Evolutionary conservation across 2,797 vertebrate genomes (phyloP).

Genomic region (Bradypodion pumilum): DNA sequence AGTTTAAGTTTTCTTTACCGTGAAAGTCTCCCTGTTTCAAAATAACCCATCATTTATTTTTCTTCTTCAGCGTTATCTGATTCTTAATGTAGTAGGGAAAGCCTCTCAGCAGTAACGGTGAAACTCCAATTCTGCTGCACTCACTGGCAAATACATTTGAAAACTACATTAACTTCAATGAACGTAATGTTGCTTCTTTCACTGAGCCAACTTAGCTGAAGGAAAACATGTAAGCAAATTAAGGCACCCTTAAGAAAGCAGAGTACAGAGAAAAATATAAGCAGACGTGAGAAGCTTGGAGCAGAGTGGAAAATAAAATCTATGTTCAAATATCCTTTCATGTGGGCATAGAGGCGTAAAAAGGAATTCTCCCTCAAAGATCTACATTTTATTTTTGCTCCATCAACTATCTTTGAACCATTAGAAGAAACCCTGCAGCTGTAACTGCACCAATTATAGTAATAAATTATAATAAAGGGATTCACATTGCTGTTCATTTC

Average conservation of each 20-base stretch:
- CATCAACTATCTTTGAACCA: constrained; percentile 50
- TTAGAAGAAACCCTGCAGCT: constrained; percentile 39
- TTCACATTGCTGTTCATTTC: constrained; percentile 48
- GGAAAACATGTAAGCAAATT: constrained; percentile 28
- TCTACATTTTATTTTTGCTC: constrained; percentile 45
- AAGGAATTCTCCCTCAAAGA: not conserved
- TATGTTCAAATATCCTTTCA: constrained; percentile 45
- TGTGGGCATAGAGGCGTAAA: not conserved
- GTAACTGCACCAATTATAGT: constrained; percentile 46
- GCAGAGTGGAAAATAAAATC: constrained; percentile 36
- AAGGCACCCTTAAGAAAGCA: constrained; percentile 33
- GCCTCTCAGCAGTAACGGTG: not conserved
- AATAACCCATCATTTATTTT: not conserved
- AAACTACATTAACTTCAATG: not conserved
- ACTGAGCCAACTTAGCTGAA: constrained; percentile 21
- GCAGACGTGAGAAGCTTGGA: not conserved
- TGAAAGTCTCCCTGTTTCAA: not conserved
- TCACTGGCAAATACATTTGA: not conserved
- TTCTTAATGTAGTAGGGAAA: constrained; percentile 19
- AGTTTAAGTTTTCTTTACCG: not conserved
- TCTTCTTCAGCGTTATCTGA: not conserved
- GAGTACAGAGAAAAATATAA: not conserved
- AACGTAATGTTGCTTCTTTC: not conserved
- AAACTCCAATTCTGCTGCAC: not conserved
- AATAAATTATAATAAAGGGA: constrained; percentile 49